Evolutionary conservation across 2,113 vertebrate species (phyloP).

Genomic region (Dipodomys spectabilis): DNA sequence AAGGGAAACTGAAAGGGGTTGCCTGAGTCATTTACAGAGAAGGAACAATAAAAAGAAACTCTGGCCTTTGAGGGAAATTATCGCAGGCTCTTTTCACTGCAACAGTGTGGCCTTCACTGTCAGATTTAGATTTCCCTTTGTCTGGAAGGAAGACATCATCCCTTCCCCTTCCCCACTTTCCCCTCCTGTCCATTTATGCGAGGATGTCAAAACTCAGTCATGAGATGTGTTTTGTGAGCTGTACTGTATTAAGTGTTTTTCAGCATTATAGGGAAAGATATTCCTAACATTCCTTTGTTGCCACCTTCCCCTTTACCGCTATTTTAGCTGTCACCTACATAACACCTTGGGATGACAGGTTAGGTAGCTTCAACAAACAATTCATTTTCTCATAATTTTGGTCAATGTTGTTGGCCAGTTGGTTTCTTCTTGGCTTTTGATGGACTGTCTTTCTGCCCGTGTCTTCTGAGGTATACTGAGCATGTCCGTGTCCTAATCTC

Average conservation of each 20-base stretch:
- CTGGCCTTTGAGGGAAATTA: neutral
- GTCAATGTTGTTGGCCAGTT: neutral
- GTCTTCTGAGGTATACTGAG: neutral
- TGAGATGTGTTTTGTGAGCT: neutral
- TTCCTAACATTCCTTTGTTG: neutral
- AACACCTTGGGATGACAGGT: neutral
- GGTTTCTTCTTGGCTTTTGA: neutral
- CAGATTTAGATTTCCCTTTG: neutral
- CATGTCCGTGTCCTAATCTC: neutral
- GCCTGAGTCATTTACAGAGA: neutral
- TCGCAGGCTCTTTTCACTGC: neutral
- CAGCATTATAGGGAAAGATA: neutral
- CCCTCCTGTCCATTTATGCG: neutral
- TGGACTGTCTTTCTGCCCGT: too few relatives aligned
- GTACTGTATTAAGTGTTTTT: neutral
- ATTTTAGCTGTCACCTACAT: too few relatives aligned
- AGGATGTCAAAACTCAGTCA: neutral
- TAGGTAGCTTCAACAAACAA: neutral
- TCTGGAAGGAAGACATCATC: neutral
- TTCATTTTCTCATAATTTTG: neutral
- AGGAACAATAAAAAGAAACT: neutral
- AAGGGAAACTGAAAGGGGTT: conserved; percentile 14
- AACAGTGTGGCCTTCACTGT: neutral
- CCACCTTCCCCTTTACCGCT: neutral
- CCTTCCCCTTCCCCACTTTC: neutral